Conservation (phyloP, 2,888 invertebrate species). For the Flexamia atlantica region DNA sequence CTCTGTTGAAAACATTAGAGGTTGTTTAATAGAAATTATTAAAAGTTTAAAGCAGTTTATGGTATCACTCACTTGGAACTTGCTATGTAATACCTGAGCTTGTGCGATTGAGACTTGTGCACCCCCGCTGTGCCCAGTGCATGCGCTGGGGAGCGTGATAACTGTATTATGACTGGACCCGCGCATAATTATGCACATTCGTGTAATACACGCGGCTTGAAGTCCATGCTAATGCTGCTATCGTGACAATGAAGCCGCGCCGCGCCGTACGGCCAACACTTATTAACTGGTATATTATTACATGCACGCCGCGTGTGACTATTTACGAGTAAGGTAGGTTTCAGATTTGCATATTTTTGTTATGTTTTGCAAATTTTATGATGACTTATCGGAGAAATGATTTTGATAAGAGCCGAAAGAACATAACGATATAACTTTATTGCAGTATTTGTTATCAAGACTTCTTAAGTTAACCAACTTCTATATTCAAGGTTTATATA, state of each 20-base stretch:
- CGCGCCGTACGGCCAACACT: background rate
- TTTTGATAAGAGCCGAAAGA: background rate
- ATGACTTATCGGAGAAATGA: background rate
- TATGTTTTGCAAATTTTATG: background rate
- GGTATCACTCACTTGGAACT: too few relatives aligned
- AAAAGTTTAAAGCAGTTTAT: too few relatives aligned
- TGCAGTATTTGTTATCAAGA: too few relatives aligned
- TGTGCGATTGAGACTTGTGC: too few relatives aligned
- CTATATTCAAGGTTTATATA: too few relatives aligned
- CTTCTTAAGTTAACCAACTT: too few relatives aligned
- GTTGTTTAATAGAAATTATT: too few relatives aligned
- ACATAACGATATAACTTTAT: too few relatives aligned
- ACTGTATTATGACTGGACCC: slow-evolving; percentile 12
- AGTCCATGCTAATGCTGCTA: slow-evolving; percentile 13
- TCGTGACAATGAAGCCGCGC: background rate
- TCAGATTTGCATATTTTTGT: slow-evolving; percentile 8
- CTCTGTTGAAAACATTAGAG: too few relatives aligned
- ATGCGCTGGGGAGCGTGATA: background rate
- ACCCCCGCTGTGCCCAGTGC: background rate
- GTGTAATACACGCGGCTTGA: slow-evolving; percentile 5
- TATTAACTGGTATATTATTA: slow-evolving; percentile 19
- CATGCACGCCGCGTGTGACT: background rate
- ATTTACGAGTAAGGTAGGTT: background rate
- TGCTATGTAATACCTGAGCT: too few relatives aligned
- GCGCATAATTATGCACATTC: slow-evolving; percentile 37